Base-by-base conservation (phyloP, 1,140 invertebrate genomes). In the Drosophila parvula region DNA sequence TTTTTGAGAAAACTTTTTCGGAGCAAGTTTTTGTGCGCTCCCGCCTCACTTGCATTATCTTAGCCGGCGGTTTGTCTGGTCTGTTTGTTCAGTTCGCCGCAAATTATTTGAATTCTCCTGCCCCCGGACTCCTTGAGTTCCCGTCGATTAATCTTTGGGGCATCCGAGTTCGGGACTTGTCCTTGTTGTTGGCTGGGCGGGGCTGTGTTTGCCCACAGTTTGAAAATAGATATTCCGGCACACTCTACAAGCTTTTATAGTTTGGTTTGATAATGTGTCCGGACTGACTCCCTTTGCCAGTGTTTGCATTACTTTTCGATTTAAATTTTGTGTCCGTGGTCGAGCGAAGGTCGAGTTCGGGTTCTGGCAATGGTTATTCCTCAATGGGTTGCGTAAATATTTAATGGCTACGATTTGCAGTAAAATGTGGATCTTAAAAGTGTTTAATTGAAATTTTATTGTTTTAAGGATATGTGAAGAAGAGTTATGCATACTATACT, bases 41-140 rank as follows among this genome's bases (percentile, higher is more conserved):
- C 12, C 30, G 12, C 44, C 56, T 22, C 60, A 50, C 56, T 57
- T 70, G 57, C 74, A 77, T 81, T 85, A 61, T 63, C 60, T 70
- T 47, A 38, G 60, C 44, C 64, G 53, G 45, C 55, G 57, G 61
- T 79, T 69, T 77, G 60, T 65, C 64, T 28, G 67, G 76, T 86
- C 74, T 88, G 68, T 82, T 82, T 59, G 61, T 76, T 88, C 56
- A 69, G 83, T 69, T 79, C 34, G 59, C 83, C 79, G 56, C 83
- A 85, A 88, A 85, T 85, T 88, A 85, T 85, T 85, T 88, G 79
- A 74, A 82, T 79, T 64, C 50, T 58, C 40, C 48, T 63, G 32
- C 55, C 51, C 57, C 36, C 30, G 44, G 22, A 34, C 34, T 51
- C 44, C 65, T 69, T 41, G 48, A 68, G 57, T 48, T 51, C 65